Evolutionary conservation across 2,113 vertebrate species (phyloP).

Genomic region (Strix uralensis): DNA sequence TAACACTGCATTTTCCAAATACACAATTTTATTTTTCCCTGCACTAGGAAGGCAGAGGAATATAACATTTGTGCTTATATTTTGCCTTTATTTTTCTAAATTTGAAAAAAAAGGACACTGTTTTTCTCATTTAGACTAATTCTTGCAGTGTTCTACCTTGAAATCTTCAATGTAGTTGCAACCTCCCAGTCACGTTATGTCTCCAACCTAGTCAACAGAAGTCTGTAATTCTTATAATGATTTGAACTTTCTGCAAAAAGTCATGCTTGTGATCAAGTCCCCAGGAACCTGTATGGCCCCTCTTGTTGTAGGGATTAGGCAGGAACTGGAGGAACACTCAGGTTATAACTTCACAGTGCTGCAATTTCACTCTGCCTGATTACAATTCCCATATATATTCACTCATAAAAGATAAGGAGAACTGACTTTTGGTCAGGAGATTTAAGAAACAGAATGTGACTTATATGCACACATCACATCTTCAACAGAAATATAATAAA

Average conservation of each 20-base stretch:
- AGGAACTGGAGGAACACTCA: background rate
- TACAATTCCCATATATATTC: background rate
- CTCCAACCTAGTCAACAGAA: background rate
- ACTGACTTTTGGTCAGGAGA: background rate
- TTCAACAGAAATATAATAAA: background rate
- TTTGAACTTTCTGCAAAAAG: background rate
- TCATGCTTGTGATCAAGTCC: background rate
- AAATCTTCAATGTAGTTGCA: background rate
- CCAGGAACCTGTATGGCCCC: background rate
- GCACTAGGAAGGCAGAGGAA: background rate
- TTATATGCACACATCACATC: background rate
- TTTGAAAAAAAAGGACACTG: background rate
- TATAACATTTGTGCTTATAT: background rate
- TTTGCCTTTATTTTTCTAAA: background rate
- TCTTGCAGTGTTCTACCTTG: background rate
- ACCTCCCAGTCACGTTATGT: rapidly evolving
- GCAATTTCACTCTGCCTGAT: background rate
- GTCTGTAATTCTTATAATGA: background rate
- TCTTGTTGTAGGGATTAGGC: background rate
- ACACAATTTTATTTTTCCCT: background rate
- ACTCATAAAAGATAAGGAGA: background rate
- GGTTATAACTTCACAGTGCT: background rate
- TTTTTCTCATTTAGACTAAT: background rate
- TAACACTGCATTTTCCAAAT: background rate
- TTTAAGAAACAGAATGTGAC: background rate